These are phyloP conservation scores for Papilio glaucus DNA, from an alignment of 1,140 invertebrate species.

Conservation along the genomic window DNA sequence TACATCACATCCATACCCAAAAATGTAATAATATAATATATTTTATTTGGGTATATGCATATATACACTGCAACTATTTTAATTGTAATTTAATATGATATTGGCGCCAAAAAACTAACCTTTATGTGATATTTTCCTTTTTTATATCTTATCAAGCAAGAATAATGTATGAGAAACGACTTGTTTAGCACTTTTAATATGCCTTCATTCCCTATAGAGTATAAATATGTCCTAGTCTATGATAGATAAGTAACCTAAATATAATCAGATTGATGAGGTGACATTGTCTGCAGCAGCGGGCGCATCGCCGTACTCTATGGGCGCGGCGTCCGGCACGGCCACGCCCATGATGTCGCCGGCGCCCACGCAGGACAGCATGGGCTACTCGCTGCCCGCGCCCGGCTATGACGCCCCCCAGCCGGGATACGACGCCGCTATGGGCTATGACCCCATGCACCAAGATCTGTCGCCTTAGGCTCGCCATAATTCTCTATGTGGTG, in stretches of 20 bases:
- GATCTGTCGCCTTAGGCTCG: constrained; percentile 85
- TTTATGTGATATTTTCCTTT: background rate
- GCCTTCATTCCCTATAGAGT: background rate
- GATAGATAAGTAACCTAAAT: background rate
- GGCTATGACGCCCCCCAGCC: constrained; percentile 93
- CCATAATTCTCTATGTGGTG: background rate
- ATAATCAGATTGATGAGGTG: constrained; percentile 34
- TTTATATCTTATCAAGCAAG: background rate
- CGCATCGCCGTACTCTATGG: constrained; percentile 96
- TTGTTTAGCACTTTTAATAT: background rate
- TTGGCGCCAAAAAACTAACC: background rate
- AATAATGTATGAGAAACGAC: background rate
- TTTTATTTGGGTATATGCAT: too few relatives aligned
- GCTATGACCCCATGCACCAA: constrained; percentile 95
- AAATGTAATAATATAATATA: too few relatives aligned
- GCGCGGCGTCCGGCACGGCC: constrained; percentile 92
- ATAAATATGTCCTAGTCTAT: background rate
- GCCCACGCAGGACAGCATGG: constrained; percentile 94
- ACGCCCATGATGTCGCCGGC: constrained; percentile 97
- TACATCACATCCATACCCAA: too few relatives aligned
- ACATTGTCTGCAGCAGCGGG: constrained; percentile 84
- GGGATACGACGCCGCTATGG: constrained; percentile 93
- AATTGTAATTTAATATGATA: background rate
- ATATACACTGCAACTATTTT: background rate
- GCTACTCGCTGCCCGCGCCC: constrained; percentile 93